Evolutionary conservation across 2,888 invertebrate species (phyloP), one percentile per base, ranked within the genome.

Genomic region (Harmothoe impar): DNA sequence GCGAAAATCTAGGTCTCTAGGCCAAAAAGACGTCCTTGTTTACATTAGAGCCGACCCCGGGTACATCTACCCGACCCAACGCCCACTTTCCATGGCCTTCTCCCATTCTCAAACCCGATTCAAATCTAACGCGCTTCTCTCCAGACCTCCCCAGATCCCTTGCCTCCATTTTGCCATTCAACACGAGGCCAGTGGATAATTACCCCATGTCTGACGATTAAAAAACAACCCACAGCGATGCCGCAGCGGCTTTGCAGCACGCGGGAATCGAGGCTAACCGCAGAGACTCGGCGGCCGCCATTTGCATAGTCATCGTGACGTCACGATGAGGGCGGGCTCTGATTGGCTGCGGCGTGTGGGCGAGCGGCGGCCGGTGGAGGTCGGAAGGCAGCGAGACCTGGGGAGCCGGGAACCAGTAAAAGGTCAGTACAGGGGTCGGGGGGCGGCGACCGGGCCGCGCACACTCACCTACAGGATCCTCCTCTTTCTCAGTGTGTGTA

Each of bases 301-400:
- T 84, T 84, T 84, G 84, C 84, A 84, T 84, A 84, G 35, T 10
- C 12, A 7, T 25, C 35, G 43, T 84, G 84, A 84, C 84, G 84
- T 84, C n/a, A 10, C 43, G 23, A 10, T 33, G 5, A 23, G 20
- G 43, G 43, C 23, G 23, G 43, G 43, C 51, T 0, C n/a, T 84
- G 84, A 84, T 84, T 84, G 84, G 84, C 84, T 12, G 43, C 20
- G 84, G 43, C 20, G 84, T 84, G n/a, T 23, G 51, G 84, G 84
- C 84, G 51, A 84, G 84, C 29, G 43, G 84, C 84, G 84, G 84
- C 84, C 84, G 84, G 84, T 43, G 35, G 84, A 84, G 84, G 84
- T 84, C 84, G 84, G 84, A 84, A 84, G 84, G 84, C 84, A 84
- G 84, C 43, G 84, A 84, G 84, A 84, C 84, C 84, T 84, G 84